Base-by-base conservation (phyloP, 2,797 vertebrate species). In the Cichlasoma orientale region DNA sequence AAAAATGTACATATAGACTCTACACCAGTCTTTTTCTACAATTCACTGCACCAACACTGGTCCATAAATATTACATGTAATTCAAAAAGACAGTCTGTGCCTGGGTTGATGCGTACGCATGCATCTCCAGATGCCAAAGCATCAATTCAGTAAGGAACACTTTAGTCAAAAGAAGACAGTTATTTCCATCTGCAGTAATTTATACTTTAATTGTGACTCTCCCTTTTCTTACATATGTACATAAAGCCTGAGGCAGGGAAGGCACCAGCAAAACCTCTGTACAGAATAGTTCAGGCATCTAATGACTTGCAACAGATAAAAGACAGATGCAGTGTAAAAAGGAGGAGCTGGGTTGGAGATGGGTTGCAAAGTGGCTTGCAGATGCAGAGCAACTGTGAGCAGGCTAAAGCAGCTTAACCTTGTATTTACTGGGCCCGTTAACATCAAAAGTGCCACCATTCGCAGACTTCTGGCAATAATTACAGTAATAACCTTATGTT, bases 241-340 rank as follows among this genome's bases (percentile, higher is more conserved):
- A 44, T 1, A 27, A 19, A 47, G 21, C 10, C 59, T 11, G 59
- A 44, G 14, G 38, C 59, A 6, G 14, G 14, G 59, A 44, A 41
- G 4, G 59, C 59, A 63, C 36, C 36, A 47, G 59, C 3, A 66
- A 44, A 0, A 0, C 59, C 14, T 27, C 14, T 44, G 14, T 0
- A 27, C 3, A 19, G 59, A 44, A 27, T 13, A 16, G 58, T 23
- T 36, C 7, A 41, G 13, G 23, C n/a, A 11, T 14, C 44, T 44
- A 18, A 44, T 44, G 41, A 44, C 13, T 5, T 44, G 41, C 41
- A 44, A 63, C 59, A 27, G 38, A 44, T 63, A 1, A 25, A 63
- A 63, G 38, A 27, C 38, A 66, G 38, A 66, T 47, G 11, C 25
- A 16, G 8, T 11, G 14, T 44, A 66, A 38, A 61, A 23, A 61